Evolutionary conservation across 2,113 vertebrate genomes (phyloP).

Genomic region (Neomonachus schauinslandi): DNA sequence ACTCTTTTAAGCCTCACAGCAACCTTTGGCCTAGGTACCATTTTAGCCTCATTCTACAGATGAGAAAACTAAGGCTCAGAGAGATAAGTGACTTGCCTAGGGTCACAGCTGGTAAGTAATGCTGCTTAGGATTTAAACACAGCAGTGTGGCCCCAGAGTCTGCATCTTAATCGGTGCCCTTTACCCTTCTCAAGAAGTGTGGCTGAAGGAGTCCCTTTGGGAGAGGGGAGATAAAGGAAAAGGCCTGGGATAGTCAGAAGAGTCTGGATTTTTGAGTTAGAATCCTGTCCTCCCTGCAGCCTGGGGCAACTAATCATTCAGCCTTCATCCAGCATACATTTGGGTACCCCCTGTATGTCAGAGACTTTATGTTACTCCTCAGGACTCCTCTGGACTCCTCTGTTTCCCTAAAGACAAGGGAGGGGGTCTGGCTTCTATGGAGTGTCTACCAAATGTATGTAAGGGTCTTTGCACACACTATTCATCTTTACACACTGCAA

Average conservation of each 20-base stretch:
- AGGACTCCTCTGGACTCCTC: background rate
- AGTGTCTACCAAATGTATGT: rapidly evolving
- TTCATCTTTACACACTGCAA: rapidly evolving
- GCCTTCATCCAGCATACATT: background rate
- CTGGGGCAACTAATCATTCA: background rate
- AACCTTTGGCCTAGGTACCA: background rate
- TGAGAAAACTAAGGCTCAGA: background rate
- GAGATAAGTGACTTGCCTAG: background rate
- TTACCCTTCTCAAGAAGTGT: background rate
- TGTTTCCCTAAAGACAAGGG: background rate
- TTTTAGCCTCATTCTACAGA: background rate
- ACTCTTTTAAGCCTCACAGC: background rate
- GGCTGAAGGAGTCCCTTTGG: background rate
- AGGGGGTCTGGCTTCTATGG: background rate
- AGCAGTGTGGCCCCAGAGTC: background rate
- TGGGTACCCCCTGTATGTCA: too few relatives aligned
- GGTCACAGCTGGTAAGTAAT: background rate
- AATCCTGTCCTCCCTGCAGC: background rate
- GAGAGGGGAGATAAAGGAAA: background rate
- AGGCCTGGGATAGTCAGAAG: rapidly evolving
- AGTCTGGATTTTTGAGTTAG: background rate
- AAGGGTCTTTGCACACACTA: rapidly evolving
- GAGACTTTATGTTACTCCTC: background rate
- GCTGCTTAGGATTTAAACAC: background rate
- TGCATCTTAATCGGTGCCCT: background rate